Evolutionary conservation across 1,140 invertebrate genomes (phyloP).

Genomic region (Contarinia nasturtii): DNA sequence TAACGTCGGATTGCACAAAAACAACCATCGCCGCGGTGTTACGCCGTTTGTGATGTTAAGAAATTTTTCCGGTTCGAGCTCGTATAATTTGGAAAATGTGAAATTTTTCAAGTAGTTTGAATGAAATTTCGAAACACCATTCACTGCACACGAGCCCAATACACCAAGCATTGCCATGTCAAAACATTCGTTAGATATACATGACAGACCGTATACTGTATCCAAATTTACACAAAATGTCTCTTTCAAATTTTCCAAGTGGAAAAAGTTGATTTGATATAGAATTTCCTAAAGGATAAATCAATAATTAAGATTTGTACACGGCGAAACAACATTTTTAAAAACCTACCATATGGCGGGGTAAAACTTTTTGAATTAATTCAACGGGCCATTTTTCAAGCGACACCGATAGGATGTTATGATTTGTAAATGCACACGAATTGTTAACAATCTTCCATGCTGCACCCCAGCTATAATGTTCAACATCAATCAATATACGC

Average conservation of each 20-base stretch:
- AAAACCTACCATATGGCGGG: conserved; percentile 65
- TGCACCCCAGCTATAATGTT: conserved; percentile 76
- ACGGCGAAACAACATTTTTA: too few relatives aligned
- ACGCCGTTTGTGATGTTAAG: conserved; percentile 99
- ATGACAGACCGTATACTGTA: conserved; percentile 79
- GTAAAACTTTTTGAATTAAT: conserved; percentile 76
- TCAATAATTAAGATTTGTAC: too few relatives aligned
- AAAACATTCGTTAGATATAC: conserved; percentile 84
- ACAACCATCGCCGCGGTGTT: conserved; percentile 87
- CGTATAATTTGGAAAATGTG: conserved; percentile 82
- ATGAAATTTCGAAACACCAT: conserved; percentile 94
- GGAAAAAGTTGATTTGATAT: conserved; percentile 84
- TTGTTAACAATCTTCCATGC: conserved; percentile 81
- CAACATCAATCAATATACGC: conserved; percentile 86
- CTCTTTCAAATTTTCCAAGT: conserved; percentile 55
- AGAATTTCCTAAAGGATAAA: conserved; percentile 65
- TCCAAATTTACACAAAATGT: conserved; percentile 67
- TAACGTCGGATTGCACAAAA: conserved; percentile 91
- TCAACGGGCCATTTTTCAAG: conserved; percentile 88
- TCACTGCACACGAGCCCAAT: conserved; percentile 92
- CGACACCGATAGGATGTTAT: conserved; percentile 96
- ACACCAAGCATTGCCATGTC: conserved; percentile 97
- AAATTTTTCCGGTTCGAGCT: conserved; percentile 90
- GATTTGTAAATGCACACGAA: conserved; percentile 96
- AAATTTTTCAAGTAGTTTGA: conserved; percentile 86